phyloP scores from a whole-genome alignment of 2,888 invertebrate genomes.

The Melanchra persicariae region DNA sequence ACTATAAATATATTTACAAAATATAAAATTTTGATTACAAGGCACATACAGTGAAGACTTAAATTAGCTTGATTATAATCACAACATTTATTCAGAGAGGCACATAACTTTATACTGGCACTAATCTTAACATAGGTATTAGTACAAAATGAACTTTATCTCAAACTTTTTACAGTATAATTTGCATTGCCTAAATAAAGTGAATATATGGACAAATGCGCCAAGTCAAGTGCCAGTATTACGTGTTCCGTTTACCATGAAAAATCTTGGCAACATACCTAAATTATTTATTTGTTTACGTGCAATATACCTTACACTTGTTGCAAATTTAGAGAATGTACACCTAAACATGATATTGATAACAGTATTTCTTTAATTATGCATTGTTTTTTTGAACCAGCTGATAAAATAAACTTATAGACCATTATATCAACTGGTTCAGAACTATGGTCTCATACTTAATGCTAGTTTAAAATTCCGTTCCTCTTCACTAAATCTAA shows the following conservation, averaged over 20 bases:
- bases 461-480: not conserved
- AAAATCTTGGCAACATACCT: slow-evolving; percentile 28
- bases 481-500: not conserved
- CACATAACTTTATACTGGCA: slow-evolving; percentile 36
- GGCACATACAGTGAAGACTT: slow-evolving; percentile 69
- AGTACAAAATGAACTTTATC: slow-evolving; percentile 6
- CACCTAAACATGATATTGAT: not conserved
- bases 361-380: slow-evolving; percentile 13
- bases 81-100: slow-evolving; percentile 65
- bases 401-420: not conserved
- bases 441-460: not conserved
- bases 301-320: slow-evolving; percentile 12
- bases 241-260: slow-evolving; percentile 22
- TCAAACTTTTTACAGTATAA: not conserved
- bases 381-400: slow-evolving; percentile 1
- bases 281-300: slow-evolving; percentile 10
- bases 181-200: slow-evolving; percentile 1
- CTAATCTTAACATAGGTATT: not conserved
- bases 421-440: slow-evolving; percentile 1
- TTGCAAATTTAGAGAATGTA: not conserved
- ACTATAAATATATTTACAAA: slow-evolving; percentile 80
- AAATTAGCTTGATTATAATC: slow-evolving; percentile 59
- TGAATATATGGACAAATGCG: not conserved
- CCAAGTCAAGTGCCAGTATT: slow-evolving; percentile 8
- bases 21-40: slow-evolving; percentile 77